These are phyloP conservation scores for Phyllotreta striolata DNA, from an alignment of 2,888 invertebrate species.

Conservation along the genomic window DNA sequence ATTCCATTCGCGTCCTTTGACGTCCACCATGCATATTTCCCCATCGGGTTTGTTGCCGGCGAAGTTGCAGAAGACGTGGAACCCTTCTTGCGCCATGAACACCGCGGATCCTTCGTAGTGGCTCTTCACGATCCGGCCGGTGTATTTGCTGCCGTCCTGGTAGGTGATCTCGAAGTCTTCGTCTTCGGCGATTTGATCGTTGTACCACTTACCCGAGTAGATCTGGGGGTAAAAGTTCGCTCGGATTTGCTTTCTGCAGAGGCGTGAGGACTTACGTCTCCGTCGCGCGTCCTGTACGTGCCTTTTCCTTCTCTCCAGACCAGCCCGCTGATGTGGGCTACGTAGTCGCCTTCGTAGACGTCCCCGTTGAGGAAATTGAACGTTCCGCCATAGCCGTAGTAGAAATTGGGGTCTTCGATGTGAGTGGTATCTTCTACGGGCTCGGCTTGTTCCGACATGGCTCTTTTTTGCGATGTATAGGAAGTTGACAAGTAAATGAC, in stretches of 20 bases:
- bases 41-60: conserved; percentile 64
- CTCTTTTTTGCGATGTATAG: no score
- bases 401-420: conserved; percentile 44
- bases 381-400: conserved; percentile 52
- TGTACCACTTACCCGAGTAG: conserved; percentile 67
- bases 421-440: no score
- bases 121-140: conserved; percentile 64
- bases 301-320: conserved; percentile 62
- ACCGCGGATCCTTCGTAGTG: conserved; percentile 59
- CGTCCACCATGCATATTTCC: conserved; percentile 62
- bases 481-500: no score
- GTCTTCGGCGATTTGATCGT: conserved; percentile 62
- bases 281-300: conserved; percentile 67
- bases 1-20: conserved; percentile 65
- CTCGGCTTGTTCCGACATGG: no score
- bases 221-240: conserved; percentile 16
- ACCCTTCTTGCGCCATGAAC: conserved; percentile 65
- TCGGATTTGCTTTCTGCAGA: not conserved
- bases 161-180: conserved; percentile 33
- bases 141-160: conserved; percentile 62
- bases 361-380: conserved; percentile 68
- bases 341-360: conserved; percentile 66
- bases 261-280: conserved; percentile 55
- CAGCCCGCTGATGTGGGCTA: conserved; percentile 64
- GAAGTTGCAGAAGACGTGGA: conserved; percentile 63